Percentiles rank a stretch among this genome's conserved stretches.
These are phyloP conservation scores for Aulostomus chinensis DNA, from an alignment of 2,797 vertebrate genomes.

Conservation along the genomic window DNA sequence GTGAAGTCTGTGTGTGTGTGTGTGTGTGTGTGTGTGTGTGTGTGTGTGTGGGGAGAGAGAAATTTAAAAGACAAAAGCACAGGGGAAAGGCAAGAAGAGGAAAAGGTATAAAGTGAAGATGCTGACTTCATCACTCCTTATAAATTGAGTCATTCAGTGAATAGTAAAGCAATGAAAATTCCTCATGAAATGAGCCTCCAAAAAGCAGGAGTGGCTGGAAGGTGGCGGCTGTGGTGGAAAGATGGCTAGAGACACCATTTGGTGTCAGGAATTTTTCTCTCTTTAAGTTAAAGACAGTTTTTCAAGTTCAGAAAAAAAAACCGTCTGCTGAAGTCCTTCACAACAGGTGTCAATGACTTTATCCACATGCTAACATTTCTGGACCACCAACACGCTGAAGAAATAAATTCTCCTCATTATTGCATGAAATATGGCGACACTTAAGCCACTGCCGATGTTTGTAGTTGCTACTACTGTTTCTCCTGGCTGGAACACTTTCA, in stretches of 20 bases:
- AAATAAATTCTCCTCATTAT: constrained; percentile 21
- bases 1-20: constrained; percentile 46
- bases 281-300: constrained; percentile 29
- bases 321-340: constrained; percentile 24
- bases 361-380: too few relatives aligned
- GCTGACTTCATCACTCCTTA: constrained; percentile 71
- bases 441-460: constrained; percentile 42
- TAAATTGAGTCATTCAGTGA: constrained; percentile 75
- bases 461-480: constrained; percentile 26
- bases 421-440: constrained; percentile 26
- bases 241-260: constrained; percentile 57
- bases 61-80: constrained; percentile 61
- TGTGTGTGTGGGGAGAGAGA: constrained; percentile 35
- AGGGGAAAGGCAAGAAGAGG: constrained; percentile 41
- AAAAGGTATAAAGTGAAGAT: constrained; percentile 64
- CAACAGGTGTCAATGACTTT: constrained; percentile 61
- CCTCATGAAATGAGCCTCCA: constrained; percentile 63
- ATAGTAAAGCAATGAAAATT: constrained; percentile 76
- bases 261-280: constrained; percentile 53
- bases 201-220: constrained; percentile 51
- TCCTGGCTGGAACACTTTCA: constrained; percentile 30
- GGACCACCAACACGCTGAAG: constrained; percentile 12
- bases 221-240: constrained; percentile 66
- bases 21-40: constrained; percentile 30
- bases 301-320: constrained; percentile 1